Percentiles rank a stretch among this genome's conserved stretches.
These are phyloP conservation scores for Aphelocoma coerulescens DNA, from an alignment of 2,113 vertebrate species.

Conservation along the genomic window DNA sequence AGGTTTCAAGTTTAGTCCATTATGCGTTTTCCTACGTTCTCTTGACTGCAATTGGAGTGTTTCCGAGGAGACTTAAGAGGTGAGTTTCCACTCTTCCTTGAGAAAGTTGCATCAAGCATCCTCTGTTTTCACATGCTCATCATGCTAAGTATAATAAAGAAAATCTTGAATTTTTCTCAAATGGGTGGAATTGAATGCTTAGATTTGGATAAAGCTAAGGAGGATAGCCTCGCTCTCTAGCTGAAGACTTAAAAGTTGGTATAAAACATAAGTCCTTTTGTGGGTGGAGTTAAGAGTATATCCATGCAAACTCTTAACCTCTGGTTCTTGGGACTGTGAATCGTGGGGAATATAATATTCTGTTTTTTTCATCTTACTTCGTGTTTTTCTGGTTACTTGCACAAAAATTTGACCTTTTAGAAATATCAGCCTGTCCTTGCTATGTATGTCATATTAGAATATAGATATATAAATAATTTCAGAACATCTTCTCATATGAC, in stretches of 20 bases:
- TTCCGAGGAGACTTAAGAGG: background rate
- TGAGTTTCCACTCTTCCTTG: background rate
- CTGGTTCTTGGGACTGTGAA: background rate
- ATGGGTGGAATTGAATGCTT: background rate
- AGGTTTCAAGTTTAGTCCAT: background rate
- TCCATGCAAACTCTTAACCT: background rate
- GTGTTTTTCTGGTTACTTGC: background rate
- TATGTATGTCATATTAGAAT: background rate
- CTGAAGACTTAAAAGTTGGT: background rate
- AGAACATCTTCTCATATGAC: background rate
- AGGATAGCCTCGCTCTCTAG: background rate
- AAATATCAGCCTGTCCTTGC: background rate
- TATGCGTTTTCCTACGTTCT: background rate
- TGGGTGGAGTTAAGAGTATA: background rate
- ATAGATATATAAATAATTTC: background rate
- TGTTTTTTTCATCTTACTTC: background rate
- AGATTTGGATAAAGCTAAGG: background rate
- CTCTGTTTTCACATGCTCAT: background rate
- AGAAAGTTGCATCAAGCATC: background rate
- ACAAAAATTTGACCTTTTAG: background rate
- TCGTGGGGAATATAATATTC: background rate
- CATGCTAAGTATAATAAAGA: background rate
- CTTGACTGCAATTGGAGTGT: background rate
- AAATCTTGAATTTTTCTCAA: background rate
- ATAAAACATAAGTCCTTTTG: background rate